Evolutionary conservation across 2,888 invertebrate species (phyloP), one percentile per base, ranked within the genome.

Genomic region (Brachycybe producta): DNA sequence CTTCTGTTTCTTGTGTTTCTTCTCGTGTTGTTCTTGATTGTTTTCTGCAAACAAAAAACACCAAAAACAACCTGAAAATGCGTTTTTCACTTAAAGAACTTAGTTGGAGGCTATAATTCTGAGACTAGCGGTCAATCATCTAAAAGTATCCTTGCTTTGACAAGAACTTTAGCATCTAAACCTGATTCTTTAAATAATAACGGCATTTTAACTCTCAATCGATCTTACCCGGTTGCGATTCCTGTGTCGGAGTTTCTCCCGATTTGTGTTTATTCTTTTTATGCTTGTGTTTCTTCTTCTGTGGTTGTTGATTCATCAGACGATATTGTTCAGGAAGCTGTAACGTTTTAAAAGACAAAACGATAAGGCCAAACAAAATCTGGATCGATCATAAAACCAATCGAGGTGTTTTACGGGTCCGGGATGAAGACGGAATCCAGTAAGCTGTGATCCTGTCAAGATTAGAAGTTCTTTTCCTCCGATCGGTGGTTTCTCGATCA

Each of bases 1-100:
- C 65, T 88, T 90, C 63, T 88, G 87, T 66, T 90, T 91, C 74
- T 90, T 91, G 67, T 90, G 90, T 66, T 91, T 91, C 75, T 90
- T 91, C 64, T 91, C 91, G 61, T 88, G 88, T 17, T 85, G 83
- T 65, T 88, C 87, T 52, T 80, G 77, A 53, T 19, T 49, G 5
- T 44, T 49, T 5, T 54, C 56, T 27, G 52, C 24, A 50, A 27
- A 15, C 19, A 19, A 2, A 21, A n/a, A 35, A 3, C n/a, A n/a
- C n/a, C n/a, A n/a, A n/a, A n/a, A n/a, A n/a, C n/a, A n/a, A n/a
- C n/a, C n/a, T n/a, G n/a, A n/a, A n/a, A n/a, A n/a, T n/a, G n/a
- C n/a, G n/a, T n/a, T n/a, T n/a, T n/a, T n/a, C n/a, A n/a, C n/a
- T n/a, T n/a, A n/a, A n/a, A n/a, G n/a, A n/a, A n/a, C n/a, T n/a